A percentile compares a stretch with the other conserved stretches of the same genome.
Conservation (phyloP, 2,888 invertebrate species). For the Thysanoteuthis rhombus region DNA sequence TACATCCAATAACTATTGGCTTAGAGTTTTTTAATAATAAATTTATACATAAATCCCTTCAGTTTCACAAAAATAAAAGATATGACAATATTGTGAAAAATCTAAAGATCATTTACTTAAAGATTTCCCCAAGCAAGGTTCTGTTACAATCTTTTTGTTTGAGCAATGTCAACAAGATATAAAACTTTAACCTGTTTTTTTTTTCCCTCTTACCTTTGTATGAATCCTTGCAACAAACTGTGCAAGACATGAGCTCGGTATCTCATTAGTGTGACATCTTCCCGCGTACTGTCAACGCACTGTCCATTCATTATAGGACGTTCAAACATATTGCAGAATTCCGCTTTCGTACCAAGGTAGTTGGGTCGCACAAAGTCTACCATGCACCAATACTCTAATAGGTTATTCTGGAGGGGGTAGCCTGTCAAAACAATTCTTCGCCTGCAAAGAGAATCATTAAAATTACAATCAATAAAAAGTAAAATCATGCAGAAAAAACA, state of each 20-base stretch:
- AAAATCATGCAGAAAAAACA: neutral
- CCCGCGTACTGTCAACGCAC: conserved; percentile 94
- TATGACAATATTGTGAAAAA: too few relatives aligned
- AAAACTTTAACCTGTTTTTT: too few relatives aligned
- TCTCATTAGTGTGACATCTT: conserved; percentile 92
- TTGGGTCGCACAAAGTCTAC: conserved; percentile 98
- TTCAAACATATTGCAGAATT: conserved; percentile 99
- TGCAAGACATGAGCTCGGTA: conserved; percentile 95
- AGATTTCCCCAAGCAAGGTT: too few relatives aligned
- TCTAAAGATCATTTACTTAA: too few relatives aligned
- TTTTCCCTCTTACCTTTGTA: conserved; percentile 73
- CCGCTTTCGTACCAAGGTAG: conserved; percentile 94
- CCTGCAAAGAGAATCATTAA: conserved; percentile 66
- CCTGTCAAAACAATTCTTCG: conserved; percentile 95
- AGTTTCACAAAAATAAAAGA: too few relatives aligned
- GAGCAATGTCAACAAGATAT: too few relatives aligned
- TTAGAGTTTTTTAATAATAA: too few relatives aligned
- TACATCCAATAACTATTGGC: too few relatives aligned
- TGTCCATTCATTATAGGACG: conserved; percentile 98
- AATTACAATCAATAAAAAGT: neutral
- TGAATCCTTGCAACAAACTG: conserved; percentile 92
- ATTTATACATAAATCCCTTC: too few relatives aligned
- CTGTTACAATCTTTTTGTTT: too few relatives aligned
- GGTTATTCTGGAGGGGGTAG: conserved; percentile 96
- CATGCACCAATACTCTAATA: conserved; percentile 94